Conservation (phyloP, 2,113 vertebrate species). For the Onychostoma macrolepis region DNA sequence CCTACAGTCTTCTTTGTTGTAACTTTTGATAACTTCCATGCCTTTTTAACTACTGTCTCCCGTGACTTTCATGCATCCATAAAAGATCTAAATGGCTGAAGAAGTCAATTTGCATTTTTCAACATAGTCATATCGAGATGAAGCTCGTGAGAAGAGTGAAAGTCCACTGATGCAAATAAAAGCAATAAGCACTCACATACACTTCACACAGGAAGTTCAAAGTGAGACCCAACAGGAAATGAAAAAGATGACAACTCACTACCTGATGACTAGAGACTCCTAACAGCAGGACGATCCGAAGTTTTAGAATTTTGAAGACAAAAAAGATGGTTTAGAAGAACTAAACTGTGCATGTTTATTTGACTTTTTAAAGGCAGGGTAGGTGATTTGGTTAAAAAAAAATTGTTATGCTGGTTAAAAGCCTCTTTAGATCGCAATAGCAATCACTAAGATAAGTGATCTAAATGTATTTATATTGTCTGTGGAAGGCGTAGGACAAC, state of each 20-base stretch:
- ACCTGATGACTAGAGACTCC: slow-evolving; percentile 40
- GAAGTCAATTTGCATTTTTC: neutral
- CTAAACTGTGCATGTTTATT: neutral
- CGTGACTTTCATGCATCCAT: neutral
- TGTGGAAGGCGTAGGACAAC: too few relatives aligned
- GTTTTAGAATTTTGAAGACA: neutral
- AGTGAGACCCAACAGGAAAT: slow-evolving; percentile 44
- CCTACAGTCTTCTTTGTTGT: slow-evolving; percentile 28
- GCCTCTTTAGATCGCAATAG: too few relatives aligned
- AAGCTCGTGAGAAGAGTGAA: slow-evolving; percentile 19
- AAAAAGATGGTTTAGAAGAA: neutral
- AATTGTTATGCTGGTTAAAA: too few relatives aligned
- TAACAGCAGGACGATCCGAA: slow-evolving; percentile 17
- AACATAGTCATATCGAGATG: neutral
- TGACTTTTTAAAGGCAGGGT: neutral
- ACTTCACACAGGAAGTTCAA: slow-evolving; percentile 45
- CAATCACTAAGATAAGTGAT: too few relatives aligned
- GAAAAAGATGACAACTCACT: slow-evolving; percentile 27
- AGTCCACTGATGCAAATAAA: slow-evolving; percentile 19
- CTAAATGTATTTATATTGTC: too few relatives aligned
- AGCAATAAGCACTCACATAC: slow-evolving; percentile 5
- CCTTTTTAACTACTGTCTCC: neutral
- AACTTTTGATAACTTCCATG: slow-evolving; percentile 4
- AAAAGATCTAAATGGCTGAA: neutral
- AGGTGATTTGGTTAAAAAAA: too few relatives aligned